Conservation (phyloP, 30 jellyfish, hydroid and myxozoan species). For the Aurelia aurita region DNA sequence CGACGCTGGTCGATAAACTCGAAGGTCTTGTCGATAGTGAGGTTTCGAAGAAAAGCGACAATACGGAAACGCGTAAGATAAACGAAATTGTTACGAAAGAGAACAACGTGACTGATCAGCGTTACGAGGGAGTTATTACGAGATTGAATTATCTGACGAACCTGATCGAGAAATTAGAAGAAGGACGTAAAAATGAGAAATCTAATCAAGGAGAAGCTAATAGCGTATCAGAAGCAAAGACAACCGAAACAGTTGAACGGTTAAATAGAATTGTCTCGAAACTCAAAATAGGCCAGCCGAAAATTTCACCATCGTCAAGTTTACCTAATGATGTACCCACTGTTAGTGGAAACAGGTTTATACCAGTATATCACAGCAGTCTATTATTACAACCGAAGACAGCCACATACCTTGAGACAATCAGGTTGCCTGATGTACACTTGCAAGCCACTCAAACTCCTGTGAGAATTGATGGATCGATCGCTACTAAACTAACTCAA, state of each 20-base stretch:
- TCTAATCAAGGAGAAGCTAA: background rate
- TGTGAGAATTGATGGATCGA: too few species aligned
- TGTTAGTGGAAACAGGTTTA: too few species aligned
- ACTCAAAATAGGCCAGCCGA: background rate
- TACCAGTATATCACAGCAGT: too few species aligned
- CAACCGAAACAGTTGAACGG: slow-evolving; percentile 23
- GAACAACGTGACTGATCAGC: slow-evolving; percentile 40
- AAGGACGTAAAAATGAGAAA: background rate
- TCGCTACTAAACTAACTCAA: too few species aligned
- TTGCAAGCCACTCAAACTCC: too few species aligned
- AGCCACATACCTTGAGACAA: too few species aligned
- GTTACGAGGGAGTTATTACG: slow-evolving; percentile 34
- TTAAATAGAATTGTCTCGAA: slow-evolving; percentile 53
- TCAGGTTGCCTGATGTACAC: too few species aligned
- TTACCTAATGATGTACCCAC: too few species aligned
- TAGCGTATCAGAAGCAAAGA: background rate
- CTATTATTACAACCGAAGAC: too few species aligned
- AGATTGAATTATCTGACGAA: slow-evolving; percentile 61
- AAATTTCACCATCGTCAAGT: too few species aligned
- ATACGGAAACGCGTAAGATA: slow-evolving; percentile 24
- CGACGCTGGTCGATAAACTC: slow-evolving; percentile 39
- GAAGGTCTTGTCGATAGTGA: slow-evolving; percentile 45
- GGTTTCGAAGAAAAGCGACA: background rate
- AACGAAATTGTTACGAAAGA: slow-evolving; percentile 31
- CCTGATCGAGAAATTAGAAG: slow-evolving; percentile 34